Evolutionary conservation across 1,140 invertebrate species (phyloP), one percentile per base, ranked within the genome.

Genomic region (Ips typographus): DNA sequence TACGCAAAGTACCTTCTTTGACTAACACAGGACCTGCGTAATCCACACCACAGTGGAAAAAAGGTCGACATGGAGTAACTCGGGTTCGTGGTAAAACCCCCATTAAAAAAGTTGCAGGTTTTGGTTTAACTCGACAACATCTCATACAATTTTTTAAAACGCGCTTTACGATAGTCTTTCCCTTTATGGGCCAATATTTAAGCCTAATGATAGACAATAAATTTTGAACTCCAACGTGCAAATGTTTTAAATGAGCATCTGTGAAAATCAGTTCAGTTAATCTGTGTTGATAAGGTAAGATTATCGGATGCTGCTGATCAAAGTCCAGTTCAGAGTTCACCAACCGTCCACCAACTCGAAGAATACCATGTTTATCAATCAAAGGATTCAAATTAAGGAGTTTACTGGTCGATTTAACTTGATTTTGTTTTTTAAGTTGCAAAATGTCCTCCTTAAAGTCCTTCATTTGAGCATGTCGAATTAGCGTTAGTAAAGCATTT

Each of bases 261-360:
- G 43, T 49, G 52, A 77, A 44, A 22, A 76, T 65, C 6, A 79
- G 57, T 65, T 65, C 69, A 5, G 75, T 74, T 37, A 74, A 40
- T 49, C 37, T 40, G 56, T 74, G 65, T 70, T 74, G 66, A 40
- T 60, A 51, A 22, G 63, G 36, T 36, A 40, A 80, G 76, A 4
- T 78, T 77, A 73, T 80, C 51, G 63, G 49, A 72, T 47, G 74
- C 52, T 75, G 77, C 42, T 67, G 59, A 37, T 73, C 61, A 65
- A 75, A 66, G 1, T 74, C 51, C 4, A 81, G 39, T 2, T 73
- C 37, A 1, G 76, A 58, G 40, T 75, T 76, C 56, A 37, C 55
- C n/a, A 83, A 43, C 61, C 82, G 68, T 40, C 82, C 79, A 1
- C 82, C 82, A 1, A 83, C 81, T 22, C 81, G 68, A 49, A 84